Base-by-base conservation (phyloP, 2,113 vertebrate species). In the Colaptes auratus region DNA sequence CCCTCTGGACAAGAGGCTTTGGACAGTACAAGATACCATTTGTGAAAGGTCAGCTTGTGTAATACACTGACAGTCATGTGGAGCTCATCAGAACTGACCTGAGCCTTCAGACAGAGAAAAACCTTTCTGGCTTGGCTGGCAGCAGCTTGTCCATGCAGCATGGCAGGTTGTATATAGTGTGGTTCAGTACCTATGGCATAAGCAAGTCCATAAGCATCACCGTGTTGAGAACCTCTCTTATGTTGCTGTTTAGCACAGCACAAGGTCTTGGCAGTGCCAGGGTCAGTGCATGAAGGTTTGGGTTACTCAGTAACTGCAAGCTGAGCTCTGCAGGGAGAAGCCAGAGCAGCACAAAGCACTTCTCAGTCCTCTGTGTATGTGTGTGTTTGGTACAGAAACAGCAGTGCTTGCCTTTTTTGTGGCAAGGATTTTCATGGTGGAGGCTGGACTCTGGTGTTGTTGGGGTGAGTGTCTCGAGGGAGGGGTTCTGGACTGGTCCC, bases 141-240 rank as follows among this genome's bases (percentile, higher is more conserved):
- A 60, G 87, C 65, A 59, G 52, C n/a, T 58, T 31, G 8, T 23
- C 42, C 2, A 0, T 13, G 13, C 15, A 4, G 20, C 1, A 0
- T 48, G 53, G 27, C 48, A 70, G 36, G 33, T 27, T 1, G 0
- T 16, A 33, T 5, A 1, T 9, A 0, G 4, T 0, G 6, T 44
- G 50, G 30, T 4, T 66, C 24, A 10, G 33, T 63, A 10, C 20
- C 33, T 9, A 0, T 0, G 23, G 71, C 35, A 2, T 39, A 10
- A 7, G 10, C 13, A 14, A 15, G 20, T 20, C 53, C n/a, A 30
- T 50, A 33, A 35, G 27, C 50, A 64, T 75, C 50, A 16, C 20
- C 1, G 2, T 0, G 1, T 0, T 69, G 74, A 20, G n/a, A 55
- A 55, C 33, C 7, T 17, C 0, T 5, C 56, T 35, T 0, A 1